These are phyloP conservation scores for Molossus alvarezi DNA, from an alignment of 2,797 vertebrate species.

Conservation along the genomic window DNA sequence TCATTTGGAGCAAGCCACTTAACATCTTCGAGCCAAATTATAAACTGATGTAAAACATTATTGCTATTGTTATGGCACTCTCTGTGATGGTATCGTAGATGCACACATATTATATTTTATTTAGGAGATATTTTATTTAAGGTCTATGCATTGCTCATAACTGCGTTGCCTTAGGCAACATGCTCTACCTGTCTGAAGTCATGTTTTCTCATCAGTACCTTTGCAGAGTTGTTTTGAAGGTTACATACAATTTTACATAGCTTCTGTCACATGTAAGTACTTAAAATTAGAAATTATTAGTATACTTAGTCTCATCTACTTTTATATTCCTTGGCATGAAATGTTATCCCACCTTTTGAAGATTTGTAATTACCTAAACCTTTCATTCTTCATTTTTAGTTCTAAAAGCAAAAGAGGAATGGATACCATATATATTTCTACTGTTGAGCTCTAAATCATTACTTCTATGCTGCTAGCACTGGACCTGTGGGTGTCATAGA, in stretches of 20 bases:
- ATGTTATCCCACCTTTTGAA: background rate
- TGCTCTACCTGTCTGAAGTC: background rate
- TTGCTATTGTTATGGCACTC: background rate
- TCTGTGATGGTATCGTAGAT: background rate
- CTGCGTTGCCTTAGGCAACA: background rate
- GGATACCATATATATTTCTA: background rate
- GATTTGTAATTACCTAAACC: background rate
- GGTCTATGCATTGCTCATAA: background rate
- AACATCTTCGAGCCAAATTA: background rate
- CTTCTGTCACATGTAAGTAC: background rate
- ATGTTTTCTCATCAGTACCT: background rate
- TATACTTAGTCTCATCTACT: background rate
- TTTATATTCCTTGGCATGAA: background rate
- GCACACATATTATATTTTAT: too few species aligned
- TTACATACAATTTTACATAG: background rate
- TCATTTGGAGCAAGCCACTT: background rate
- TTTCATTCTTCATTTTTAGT: background rate
- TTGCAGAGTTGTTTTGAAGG: background rate
- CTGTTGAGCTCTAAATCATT: background rate
- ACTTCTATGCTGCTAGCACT: background rate
- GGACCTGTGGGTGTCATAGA: background rate
- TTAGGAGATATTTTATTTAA: background rate
- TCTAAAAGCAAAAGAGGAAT: background rate
- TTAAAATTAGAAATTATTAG: slow-evolving; percentile 25
- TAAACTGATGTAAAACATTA: background rate